phyloP scores from a whole-genome alignment of 2,113 vertebrate genomes.

The Calidris pugnax region DNA sequence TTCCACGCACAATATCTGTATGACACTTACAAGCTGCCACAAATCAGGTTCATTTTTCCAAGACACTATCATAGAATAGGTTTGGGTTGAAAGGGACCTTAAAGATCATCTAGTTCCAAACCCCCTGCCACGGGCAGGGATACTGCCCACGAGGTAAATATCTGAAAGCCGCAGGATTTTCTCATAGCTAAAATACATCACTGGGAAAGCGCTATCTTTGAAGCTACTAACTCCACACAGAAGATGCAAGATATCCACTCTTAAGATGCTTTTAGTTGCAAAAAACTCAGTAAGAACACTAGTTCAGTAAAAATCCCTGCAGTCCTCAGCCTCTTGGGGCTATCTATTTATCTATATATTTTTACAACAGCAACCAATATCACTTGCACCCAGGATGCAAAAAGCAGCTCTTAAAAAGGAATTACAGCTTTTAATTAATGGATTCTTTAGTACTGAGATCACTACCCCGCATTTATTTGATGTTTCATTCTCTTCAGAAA shows the following conservation, averaged over 20 bases:
- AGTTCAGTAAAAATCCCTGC: background rate
- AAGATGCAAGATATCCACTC: background rate
- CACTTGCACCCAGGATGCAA: background rate
- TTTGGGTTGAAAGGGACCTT: no score
- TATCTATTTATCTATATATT: background rate
- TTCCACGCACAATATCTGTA: background rate
- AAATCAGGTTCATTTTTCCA: background rate
- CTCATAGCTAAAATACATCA: background rate
- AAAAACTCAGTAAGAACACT: background rate
- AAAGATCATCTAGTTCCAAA: no score
- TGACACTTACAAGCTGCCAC: background rate
- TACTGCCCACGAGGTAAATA: background rate
- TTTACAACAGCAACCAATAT: background rate
- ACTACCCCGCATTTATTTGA: background rate
- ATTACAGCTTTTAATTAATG: constrained; percentile 9
- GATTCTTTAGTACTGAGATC: constrained; percentile 1
- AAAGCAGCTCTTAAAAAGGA: background rate
- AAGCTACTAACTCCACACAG: background rate
- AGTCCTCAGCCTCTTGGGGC: background rate
- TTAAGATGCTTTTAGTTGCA: background rate
- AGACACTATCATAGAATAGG: background rate
- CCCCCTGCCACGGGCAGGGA: no score
- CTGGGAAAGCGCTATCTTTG: background rate
- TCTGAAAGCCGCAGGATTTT: background rate
- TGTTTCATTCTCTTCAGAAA: constrained; percentile 3